These are phyloP conservation scores for Proterorhinus semilunaris DNA, from an alignment of 2,113 vertebrate species.

Conservation along the genomic window DNA sequence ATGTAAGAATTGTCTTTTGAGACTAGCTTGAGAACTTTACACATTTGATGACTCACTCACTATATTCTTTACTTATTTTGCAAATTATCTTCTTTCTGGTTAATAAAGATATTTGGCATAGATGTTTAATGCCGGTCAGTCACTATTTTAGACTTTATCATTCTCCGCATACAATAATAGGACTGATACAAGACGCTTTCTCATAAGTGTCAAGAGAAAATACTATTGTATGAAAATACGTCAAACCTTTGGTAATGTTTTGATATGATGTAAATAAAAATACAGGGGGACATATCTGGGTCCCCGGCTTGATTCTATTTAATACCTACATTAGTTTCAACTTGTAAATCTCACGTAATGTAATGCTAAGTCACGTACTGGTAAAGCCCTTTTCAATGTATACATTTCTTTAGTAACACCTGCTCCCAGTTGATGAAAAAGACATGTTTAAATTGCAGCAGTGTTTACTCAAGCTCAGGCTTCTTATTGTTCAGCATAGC, in stretches of 20 bases:
- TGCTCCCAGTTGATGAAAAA: not conserved
- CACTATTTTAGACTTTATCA: no score
- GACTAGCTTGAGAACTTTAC: not conserved
- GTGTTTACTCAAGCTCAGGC: not conserved
- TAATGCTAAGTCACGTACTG: not conserved
- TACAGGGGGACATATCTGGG: not conserved
- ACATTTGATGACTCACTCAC: no score
- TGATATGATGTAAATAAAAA: not conserved
- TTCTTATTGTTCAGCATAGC: not conserved
- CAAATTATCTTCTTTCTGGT: no score
- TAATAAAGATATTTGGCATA: no score
- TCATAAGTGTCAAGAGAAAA: no score
- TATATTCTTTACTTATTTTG: no score
- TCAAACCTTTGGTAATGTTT: not conserved
- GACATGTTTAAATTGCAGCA: not conserved
- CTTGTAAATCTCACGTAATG: not conserved
- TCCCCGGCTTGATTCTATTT: not conserved
- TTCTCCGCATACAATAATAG: no score
- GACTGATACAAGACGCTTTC: no score
- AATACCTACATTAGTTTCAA: not conserved
- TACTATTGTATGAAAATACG: not conserved
- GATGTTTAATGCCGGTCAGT: no score
- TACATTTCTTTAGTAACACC: constrained; percentile 5
- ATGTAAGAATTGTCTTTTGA: not conserved
- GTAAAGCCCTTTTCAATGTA: constrained; percentile 1